A percentile compares a stretch with the other conserved stretches of the same genome.
These are phyloP conservation scores for Tenrec ecaudatus DNA, from an alignment of 2,113 vertebrate species.

Conservation along the genomic window DNA sequence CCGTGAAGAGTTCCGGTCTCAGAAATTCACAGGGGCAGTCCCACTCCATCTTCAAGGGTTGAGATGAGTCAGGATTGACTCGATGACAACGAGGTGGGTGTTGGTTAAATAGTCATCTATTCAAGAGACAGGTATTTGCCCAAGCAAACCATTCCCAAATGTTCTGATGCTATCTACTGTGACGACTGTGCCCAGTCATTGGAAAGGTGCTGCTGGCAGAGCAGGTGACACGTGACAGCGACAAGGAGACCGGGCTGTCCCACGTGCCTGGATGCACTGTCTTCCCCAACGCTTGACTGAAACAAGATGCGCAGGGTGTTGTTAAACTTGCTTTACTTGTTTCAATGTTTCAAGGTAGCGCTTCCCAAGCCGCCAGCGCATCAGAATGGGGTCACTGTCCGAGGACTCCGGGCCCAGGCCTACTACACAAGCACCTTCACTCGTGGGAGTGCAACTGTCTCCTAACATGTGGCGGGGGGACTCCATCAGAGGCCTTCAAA, in stretches of 20 bases:
- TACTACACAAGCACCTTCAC: slow-evolving; percentile 8
- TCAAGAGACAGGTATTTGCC: not conserved
- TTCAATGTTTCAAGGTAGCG: not conserved
- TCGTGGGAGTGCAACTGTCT: not conserved
- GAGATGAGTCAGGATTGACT: no score
- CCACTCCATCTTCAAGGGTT: no score
- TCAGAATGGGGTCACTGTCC: not conserved
- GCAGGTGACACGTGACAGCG: slow-evolving; percentile 59
- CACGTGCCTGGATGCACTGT: slow-evolving; percentile 52
- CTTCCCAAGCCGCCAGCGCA: not conserved
- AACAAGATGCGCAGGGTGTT: slow-evolving; percentile 30
- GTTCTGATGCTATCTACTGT: slow-evolving; percentile 54
- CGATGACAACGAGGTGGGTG: no score
- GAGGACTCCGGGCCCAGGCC: not conserved
- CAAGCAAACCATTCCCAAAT: slow-evolving; percentile 49
- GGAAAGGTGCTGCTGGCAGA: slow-evolving; percentile 70
- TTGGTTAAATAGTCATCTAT: slow-evolving; percentile 6
- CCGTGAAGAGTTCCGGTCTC: no score
- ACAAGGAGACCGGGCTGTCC: slow-evolving; percentile 74
- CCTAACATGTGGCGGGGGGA: not conserved
- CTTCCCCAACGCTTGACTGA: slow-evolving; percentile 42
- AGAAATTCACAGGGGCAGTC: no score
- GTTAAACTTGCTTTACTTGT: slow-evolving; percentile 21
- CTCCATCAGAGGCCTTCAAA: not conserved
- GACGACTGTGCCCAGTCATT: slow-evolving; percentile 75